A percentile compares a stretch with the other conserved stretches of the same genome.
These are phyloP conservation scores for Sphaerophoria rueppellii DNA, from an alignment of 2,888 invertebrate genomes.

Conservation along the genomic window DNA sequence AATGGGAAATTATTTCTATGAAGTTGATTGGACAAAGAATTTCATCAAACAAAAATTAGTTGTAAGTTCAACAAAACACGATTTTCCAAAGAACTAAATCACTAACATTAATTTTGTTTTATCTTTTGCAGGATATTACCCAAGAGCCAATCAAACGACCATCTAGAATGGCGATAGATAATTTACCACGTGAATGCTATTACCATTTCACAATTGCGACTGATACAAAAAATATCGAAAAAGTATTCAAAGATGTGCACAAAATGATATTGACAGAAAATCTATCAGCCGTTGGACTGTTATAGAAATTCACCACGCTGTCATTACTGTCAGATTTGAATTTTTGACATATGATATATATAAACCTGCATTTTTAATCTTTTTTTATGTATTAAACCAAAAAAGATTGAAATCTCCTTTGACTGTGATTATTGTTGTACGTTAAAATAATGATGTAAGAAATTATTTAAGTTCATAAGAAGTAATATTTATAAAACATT, in stretches of 20 bases:
- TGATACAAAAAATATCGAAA: constrained; percentile 88
- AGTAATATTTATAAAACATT: constrained; percentile 48
- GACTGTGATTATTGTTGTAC: constrained; percentile 64
- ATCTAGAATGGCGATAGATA: constrained; percentile 80
- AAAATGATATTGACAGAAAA: constrained; percentile 85
- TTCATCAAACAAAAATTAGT: constrained; percentile 87
- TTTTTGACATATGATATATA: constrained; percentile 18
- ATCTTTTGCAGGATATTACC: constrained; percentile 83
- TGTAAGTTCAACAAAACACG: constrained; percentile 81
- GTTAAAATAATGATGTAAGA: constrained; percentile 28
- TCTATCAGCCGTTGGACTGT: constrained; percentile 82
- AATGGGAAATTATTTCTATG: constrained; percentile 83
- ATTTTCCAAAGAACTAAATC: not conserved
- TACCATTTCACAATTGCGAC: constrained; percentile 90
- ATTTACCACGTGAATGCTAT: constrained; percentile 85
- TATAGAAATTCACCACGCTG: constrained; percentile 56
- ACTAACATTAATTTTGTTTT: not conserved
- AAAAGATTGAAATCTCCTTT: constrained; percentile 64
- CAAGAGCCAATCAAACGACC: constrained; percentile 82
- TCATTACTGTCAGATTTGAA: constrained; percentile 1
- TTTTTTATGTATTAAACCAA: constrained; percentile 16
- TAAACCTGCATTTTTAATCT: constrained; percentile 63
- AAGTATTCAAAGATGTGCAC: constrained; percentile 89
- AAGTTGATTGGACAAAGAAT: constrained; percentile 86
- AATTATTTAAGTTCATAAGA: constrained; percentile 28